Base-by-base conservation (phyloP, 2,797 vertebrate genomes). In the Dipus sagitta region DNA sequence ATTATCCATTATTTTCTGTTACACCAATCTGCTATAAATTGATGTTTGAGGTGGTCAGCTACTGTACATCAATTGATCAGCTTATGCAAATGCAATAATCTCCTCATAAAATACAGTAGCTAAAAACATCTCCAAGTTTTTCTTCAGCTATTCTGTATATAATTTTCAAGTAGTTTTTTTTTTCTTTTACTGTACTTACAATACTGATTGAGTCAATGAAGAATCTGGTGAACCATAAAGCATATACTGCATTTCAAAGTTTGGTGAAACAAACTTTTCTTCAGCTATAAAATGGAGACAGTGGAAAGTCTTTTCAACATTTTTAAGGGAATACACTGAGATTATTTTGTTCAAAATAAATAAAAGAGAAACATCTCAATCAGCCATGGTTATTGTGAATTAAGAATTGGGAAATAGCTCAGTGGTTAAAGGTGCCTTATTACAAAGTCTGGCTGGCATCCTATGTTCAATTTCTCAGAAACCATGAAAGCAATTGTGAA, bases 1-100 rank as follows among this genome's bases (percentile, higher is more conserved):
- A 67, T 78, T 0, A 0, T 8, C 30, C 0, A 0, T 10, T 38
- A n/a, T n/a, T 71, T 62, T 20, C 23, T 68, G 21, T 2, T 23
- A 65, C 32, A 62, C 17, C 5, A 12, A 6, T 13, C 26, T 30
- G 23, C 67, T 88, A 70, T 79, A 38, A 23, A 60, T 47, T 80
- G 68, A 23, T 68, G 65, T n/a, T 28, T 67, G 4, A 76, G n/a
- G 13, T 3, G 2, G 10, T 28, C 13, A 70, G 7, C 3, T 12
- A 67, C 11, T 9, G 6, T 1, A 18, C 3, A 70, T 2, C 26
- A 30, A 68, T 64, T 86, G 23, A 54, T 83, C 68, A 18, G 54
- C 38, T 6, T 34, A 67, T 42, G 47, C 75, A 75, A 67, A 60
- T 62, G 24, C 13, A 90, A 6, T 52, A 24, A 7, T 14, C n/a